Evolutionary conservation across 2,797 vertebrate species (phyloP).

Genomic region (Sebastes vulpes): DNA sequence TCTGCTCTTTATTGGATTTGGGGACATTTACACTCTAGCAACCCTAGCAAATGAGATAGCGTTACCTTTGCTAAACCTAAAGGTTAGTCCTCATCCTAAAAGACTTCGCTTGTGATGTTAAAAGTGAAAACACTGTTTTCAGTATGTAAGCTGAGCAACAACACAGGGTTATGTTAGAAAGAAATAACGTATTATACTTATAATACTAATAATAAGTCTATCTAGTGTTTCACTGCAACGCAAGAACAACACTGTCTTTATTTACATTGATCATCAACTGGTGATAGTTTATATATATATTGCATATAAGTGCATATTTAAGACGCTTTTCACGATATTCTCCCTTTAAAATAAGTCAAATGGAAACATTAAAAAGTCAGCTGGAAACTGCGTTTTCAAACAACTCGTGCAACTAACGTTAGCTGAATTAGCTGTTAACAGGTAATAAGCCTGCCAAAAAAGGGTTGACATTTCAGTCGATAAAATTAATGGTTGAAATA

Average conservation of each 20-base stretch:
- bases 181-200: background rate
- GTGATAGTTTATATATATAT: too few species aligned
- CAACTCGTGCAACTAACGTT: too few species aligned
- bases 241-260: background rate
- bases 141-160: background rate
- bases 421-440: too few species aligned
- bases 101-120: background rate
- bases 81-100: background rate
- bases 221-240: background rate
- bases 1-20: background rate
- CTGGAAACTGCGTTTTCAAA: too few species aligned
- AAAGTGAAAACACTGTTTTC: background rate
- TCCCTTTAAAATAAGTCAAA: accelerated
- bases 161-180: background rate
- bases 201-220: background rate
- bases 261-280: background rate
- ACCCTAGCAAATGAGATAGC: background rate
- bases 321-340: background rate
- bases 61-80: background rate
- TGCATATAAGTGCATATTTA: too few species aligned
- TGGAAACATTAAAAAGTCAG: too few species aligned
- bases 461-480: background rate
- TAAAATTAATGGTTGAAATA: background rate
- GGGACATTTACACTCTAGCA: background rate
- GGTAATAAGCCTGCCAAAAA: too few species aligned